A percentile compares a stretch with the other conserved stretches of the same genome.
phyloP scores from a whole-genome alignment of 2,113 vertebrate genomes.

The Tautogolabrus adspersus region DNA sequence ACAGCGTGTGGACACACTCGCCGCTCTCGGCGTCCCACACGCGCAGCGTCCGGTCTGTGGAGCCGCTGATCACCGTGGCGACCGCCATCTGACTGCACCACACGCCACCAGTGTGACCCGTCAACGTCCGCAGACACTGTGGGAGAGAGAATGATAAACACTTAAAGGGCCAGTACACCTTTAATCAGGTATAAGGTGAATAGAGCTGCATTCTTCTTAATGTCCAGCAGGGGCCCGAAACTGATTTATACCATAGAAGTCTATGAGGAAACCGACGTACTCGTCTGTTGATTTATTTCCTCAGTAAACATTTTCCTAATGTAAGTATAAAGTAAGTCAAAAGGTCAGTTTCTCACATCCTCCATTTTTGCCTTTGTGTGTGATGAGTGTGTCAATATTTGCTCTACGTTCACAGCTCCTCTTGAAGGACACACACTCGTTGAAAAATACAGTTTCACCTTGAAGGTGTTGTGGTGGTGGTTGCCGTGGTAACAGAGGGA shows the following conservation, averaged over 20 bases:
- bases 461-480: slow-evolving; percentile 38
- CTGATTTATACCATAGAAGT: too few relatives aligned
- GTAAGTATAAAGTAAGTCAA: too few relatives aligned
- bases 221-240: too few relatives aligned
- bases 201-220: too few relatives aligned
- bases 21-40: slow-evolving; percentile 97
- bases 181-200: too few relatives aligned
- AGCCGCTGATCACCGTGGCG: slow-evolving; percentile 96
- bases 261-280: too few relatives aligned
- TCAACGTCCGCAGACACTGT: slow-evolving; percentile 94
- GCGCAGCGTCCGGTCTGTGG: slow-evolving; percentile 94
- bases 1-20: slow-evolving; percentile 94
- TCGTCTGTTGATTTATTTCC: too few relatives aligned
- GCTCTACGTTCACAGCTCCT: slow-evolving; percentile 25
- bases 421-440: slow-evolving; percentile 7
- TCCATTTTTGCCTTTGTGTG: not conserved
- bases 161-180: slow-evolving; percentile 1
- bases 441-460: slow-evolving; percentile 41
- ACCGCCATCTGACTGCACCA: slow-evolving; percentile 98
- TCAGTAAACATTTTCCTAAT: too few relatives aligned
- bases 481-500: slow-evolving; percentile 42
- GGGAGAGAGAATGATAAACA: not conserved
- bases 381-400: slow-evolving; percentile 26
- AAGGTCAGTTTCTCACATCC: not conserved
- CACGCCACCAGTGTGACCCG: slow-evolving; percentile 95